phyloP scores from a whole-genome alignment of 2,113 vertebrate species.

The Brachyhypopomus occidentalis region DNA sequence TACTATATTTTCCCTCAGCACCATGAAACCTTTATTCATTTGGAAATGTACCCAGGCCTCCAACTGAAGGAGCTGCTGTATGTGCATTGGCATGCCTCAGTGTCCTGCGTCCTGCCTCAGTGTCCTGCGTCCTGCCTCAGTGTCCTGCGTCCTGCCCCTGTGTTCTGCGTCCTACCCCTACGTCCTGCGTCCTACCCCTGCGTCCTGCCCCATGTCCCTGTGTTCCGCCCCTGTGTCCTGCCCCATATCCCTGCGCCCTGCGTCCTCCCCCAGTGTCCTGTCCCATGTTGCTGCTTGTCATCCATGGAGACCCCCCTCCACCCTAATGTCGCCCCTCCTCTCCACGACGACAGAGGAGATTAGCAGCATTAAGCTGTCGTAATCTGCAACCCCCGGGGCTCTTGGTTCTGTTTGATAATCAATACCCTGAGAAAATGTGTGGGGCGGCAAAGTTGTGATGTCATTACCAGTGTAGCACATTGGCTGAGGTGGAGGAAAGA shows the following conservation, averaged over 20 bases:
- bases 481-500: conserved; percentile 48
- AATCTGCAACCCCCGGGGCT: conserved; percentile 66
- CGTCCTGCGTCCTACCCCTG: too few relatives aligned
- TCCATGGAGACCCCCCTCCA: conserved; percentile 43
- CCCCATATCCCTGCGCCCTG: neutral
- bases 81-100: too few relatives aligned
- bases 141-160: too few relatives aligned
- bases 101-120: too few relatives aligned
- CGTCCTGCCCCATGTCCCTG: too few relatives aligned
- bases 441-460: conserved; percentile 55
- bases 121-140: too few relatives aligned
- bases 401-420: conserved; percentile 63
- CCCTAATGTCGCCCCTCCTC: conserved; percentile 68
- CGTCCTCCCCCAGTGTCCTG: neutral
- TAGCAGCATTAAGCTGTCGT: conserved; percentile 69
- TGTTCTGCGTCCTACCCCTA: too few relatives aligned
- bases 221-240: too few relatives aligned
- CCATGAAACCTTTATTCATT: conserved; percentile 75
- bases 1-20: conserved; percentile 77
- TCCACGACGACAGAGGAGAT: conserved; percentile 67
- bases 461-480: conserved; percentile 57
- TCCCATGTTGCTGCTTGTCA: neutral
- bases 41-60: conserved; percentile 71
- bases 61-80: conserved; percentile 63
- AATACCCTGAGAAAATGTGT: conserved; percentile 59